Evolutionary conservation across 2,888 invertebrate genomes (phyloP), one percentile per base, ranked within the genome.

Genomic region (Prostheceraeus crozeri): DNA sequence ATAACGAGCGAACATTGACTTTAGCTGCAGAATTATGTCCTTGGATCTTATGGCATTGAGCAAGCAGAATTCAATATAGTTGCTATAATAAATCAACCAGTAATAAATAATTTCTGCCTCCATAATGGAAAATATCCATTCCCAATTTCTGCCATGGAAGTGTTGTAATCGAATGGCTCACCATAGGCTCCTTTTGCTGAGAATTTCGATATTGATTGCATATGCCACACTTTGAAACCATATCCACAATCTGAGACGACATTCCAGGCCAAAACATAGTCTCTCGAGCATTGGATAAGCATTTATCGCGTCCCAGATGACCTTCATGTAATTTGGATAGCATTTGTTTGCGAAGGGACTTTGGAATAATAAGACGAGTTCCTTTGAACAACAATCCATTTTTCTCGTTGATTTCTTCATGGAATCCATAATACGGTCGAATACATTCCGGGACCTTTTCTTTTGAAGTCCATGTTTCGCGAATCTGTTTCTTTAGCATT

Each of bases 231-330:
- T 40, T 40, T 8, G 40, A 40, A 8, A 40, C 19, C 6, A 6
- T 8, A 40, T 40, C 40, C 14, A 19, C 40, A 8, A 40, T n/a
- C 19, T 40, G 14, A 8, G 6, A 4, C n/a, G n/a, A 19, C 40
- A 40, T 40, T n/a, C n/a, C 14, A 19, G 40, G 40, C 40, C 40
- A 40, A 23, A 19, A 40, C n/a, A 40, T 16, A n/a, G 40, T 16
- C 19, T 40, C 14, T 8, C n/a, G 6, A 4, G 8, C 40, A 19
- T n/a, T 40, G 4, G 19, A 23, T 14, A 19, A 19, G 19, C 40
- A 40, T n/a, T 40, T 40, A 4, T 8, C 8, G n/a, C n/a, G n/a
- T 16, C 40, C 40, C n/a, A 8, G 40, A n/a, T 40, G 40, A 40
- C 40, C 14, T 40, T 40, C 40, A 40, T 40, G 40, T 4, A 40